These are phyloP conservation scores for Didymodactylos carnosus DNA, from an alignment of 2,888 invertebrate genomes.

Conservation along the genomic window DNA sequence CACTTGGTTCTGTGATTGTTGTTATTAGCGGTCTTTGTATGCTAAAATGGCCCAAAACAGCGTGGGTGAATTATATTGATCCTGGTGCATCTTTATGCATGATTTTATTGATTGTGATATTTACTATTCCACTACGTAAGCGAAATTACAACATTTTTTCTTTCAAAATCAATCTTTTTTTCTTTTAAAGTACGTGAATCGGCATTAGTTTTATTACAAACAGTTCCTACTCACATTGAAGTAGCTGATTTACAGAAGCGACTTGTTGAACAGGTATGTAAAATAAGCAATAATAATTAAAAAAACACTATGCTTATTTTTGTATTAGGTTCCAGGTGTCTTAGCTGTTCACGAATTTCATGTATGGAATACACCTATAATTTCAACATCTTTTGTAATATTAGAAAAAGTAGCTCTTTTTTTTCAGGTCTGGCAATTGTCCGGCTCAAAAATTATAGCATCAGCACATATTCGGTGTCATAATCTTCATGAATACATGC, in stretches of 20 bases:
- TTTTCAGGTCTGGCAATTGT: conserved; percentile 96
- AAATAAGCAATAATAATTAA: background rate
- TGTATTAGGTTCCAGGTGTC: conserved; percentile 65
- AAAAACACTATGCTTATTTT: background rate
- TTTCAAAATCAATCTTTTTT: no score
- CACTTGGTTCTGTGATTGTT: conserved; percentile 77
- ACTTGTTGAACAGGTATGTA: conserved; percentile 50
- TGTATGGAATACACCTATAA: no score
- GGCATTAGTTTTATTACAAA: conserved; percentile 77
- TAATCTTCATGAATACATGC: conserved; percentile 76
- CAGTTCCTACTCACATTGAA: conserved; percentile 92
- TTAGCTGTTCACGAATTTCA: conserved; percentile 91
- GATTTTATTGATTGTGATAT: conserved; percentile 32
- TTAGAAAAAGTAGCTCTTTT: no score
- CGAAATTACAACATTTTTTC: no score
- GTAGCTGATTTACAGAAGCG: conserved; percentile 60
- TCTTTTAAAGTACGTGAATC: conserved; percentile 85
- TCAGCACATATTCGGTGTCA: conserved; percentile 86
- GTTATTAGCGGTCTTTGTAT: conserved; percentile 51
- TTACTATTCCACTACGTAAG: conserved; percentile 35
- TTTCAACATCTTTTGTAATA: no score
- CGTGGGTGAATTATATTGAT: conserved; percentile 15
- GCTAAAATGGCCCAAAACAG: background rate
- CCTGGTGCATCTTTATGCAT: conserved; percentile 50
- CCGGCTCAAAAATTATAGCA: conserved; percentile 84